Conservation (phyloP, 2,113 vertebrate genomes). For the Laticauda colubrina region DNA sequence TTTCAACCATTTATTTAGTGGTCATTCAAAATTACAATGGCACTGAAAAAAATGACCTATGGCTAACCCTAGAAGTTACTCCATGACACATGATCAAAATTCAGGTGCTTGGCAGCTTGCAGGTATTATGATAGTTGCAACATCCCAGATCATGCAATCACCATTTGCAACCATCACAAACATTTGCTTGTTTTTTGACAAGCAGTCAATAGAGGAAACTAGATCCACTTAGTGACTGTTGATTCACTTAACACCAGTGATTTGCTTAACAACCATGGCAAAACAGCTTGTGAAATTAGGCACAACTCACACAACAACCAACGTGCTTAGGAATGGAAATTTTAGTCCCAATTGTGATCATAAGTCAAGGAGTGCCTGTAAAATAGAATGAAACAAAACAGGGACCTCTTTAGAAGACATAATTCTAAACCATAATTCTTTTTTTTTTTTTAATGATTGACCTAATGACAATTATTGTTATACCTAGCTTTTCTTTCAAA, state of each 20-base stretch:
- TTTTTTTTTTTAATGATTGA: neutral
- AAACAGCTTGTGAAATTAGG: neutral
- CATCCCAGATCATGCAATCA: neutral
- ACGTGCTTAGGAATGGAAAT: neutral
- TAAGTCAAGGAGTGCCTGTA: neutral
- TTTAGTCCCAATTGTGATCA: neutral
- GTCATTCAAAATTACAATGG: neutral
- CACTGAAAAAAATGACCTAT: neutral
- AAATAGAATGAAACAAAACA: neutral
- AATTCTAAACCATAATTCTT: neutral
- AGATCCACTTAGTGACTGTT: neutral
- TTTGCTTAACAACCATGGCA: neutral
- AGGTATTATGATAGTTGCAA: neutral
- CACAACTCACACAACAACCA: neutral
- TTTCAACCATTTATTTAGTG: neutral
- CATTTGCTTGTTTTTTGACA: neutral
- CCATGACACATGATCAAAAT: neutral
- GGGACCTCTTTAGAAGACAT: neutral
- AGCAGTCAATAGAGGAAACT: neutral
- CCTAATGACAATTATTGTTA: neutral
- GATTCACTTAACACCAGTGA: neutral
- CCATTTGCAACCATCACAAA: neutral
- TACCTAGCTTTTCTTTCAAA: neutral
- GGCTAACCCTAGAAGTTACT: neutral
- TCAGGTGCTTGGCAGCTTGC: neutral